Base-by-base conservation (phyloP, 2,888 invertebrate genomes). In the Agriopis marginaria region DNA sequence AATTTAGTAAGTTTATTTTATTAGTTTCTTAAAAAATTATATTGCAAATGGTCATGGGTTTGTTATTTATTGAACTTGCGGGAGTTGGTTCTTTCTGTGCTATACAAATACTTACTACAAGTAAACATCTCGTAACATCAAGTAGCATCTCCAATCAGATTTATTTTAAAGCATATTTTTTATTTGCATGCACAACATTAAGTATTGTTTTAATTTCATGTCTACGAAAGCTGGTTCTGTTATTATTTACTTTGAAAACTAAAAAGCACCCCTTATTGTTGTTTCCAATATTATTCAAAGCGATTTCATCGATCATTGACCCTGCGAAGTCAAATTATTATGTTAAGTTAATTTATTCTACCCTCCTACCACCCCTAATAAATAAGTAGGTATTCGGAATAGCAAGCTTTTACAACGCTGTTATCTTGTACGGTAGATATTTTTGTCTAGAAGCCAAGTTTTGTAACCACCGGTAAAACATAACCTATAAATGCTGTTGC, bases 401-500 rank as follows among this genome's bases (percentile, higher is more conserved):
- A 76, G 78, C 77, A 77, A 79, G 79, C 78, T 77, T 81, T 82
- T 79, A 82, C 78, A 72, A 73, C 75, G 72, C 76, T 78, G 79
- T 82, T 82, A 76, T 78, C 80, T 79, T 79, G 76, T 75, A 77
- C 77, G 75, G 73, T 75, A 75, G 74, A 79, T 78, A 83, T 83
- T 86, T 86, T 82, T 81, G 84, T 82, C 76, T 83, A 77, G 81
- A 81, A 81, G 84, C 86, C 80, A 84, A 86, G 86, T 86, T 86
- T 82, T 81, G 81, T 84, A 77, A 79, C 83, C 77, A 75, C 84
- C 39, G 97, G 97, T 81, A 97, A 75, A 0, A 97, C 96, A 93
- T 97, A 97, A 0, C 97, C 97, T 94, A 97, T 91, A 87, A 97
- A 97, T 32, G 96, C 96, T 59, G 96, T 96, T 82, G 89, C 95